Percentiles rank a stretch among this genome's conserved stretches.
These are phyloP conservation scores for Passerculus sandwichensis DNA, from an alignment of 2,797 vertebrate species.

Conservation along the genomic window DNA sequence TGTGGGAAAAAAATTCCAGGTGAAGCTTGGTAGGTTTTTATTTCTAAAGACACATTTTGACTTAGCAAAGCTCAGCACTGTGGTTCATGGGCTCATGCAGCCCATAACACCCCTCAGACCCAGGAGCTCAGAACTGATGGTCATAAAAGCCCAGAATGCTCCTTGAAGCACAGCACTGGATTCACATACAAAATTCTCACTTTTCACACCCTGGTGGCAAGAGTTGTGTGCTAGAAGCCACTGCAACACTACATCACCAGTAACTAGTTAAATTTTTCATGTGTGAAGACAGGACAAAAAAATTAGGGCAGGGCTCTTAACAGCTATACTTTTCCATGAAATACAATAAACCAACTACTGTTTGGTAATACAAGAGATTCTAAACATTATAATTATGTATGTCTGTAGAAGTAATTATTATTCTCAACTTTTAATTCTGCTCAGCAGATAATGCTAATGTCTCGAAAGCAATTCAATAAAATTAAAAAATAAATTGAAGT, in stretches of 20 bases:
- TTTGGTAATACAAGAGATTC: neutral
- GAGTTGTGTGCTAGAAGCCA: neutral
- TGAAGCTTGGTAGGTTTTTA: neutral
- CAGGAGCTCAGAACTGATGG: neutral
- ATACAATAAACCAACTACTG: neutral
- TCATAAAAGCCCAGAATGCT: neutral
- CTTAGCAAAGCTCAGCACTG: neutral
- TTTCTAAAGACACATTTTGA: accelerated
- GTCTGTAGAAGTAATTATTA: neutral
- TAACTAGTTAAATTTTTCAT: neutral
- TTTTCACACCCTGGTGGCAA: neutral
- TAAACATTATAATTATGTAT: neutral
- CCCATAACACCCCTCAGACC: accelerated
- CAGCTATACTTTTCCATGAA: neutral
- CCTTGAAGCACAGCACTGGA: neutral
- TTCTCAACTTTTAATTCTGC: neutral
- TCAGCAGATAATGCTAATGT: neutral
- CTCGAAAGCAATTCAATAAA: neutral
- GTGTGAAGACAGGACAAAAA: neutral
- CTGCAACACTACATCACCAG: accelerated
- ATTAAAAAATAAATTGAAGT: neutral
- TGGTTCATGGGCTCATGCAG: neutral
- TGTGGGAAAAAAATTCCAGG: neutral
- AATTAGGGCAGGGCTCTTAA: neutral
- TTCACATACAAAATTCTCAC: neutral